Percentiles rank a stretch among this genome's conserved stretches.
Conservation (phyloP, 2,113 vertebrate species). For the Scomber colias region DNA sequence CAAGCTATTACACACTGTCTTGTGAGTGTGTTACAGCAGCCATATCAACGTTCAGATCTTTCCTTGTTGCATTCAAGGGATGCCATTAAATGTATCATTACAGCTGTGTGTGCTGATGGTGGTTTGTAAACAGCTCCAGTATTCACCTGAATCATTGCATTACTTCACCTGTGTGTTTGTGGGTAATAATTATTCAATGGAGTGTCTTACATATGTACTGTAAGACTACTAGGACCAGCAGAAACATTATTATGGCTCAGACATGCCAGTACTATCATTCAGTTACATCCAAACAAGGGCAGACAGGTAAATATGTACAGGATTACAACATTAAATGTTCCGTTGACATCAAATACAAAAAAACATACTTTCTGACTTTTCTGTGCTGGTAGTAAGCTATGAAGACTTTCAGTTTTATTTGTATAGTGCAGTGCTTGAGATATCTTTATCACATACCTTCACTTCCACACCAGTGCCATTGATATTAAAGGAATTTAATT, state of each 20-base stretch:
- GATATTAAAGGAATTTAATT: too few species aligned
- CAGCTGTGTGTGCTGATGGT: constrained; percentile 18
- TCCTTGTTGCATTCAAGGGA: constrained; percentile 27
- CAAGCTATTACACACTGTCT: constrained; percentile 41
- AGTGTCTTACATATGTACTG: not conserved
- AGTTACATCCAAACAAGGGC: too few species aligned
- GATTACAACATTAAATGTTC: too few species aligned
- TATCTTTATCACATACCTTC: too few species aligned
- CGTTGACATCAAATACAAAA: too few species aligned
- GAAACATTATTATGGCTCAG: not conserved
- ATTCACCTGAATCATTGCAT: constrained; percentile 42
- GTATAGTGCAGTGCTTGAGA: too few species aligned
- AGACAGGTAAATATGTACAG: too few species aligned
- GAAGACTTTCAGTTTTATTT: too few species aligned
- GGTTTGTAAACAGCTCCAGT: constrained; percentile 22
- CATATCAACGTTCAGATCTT: constrained; percentile 23
- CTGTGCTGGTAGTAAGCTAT: too few species aligned
- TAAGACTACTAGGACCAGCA: not conserved
- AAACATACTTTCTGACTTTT: too few species aligned
- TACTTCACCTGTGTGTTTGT: constrained; percentile 40
- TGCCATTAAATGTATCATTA: constrained; percentile 18
- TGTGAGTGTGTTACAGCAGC: constrained; percentile 38
- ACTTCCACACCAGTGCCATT: too few species aligned
- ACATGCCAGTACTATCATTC: too few species aligned
- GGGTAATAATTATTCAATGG: not conserved